Evolutionary conservation across 2,888 invertebrate species (phyloP).

Genomic region (Napeogenes sylphis): DNA sequence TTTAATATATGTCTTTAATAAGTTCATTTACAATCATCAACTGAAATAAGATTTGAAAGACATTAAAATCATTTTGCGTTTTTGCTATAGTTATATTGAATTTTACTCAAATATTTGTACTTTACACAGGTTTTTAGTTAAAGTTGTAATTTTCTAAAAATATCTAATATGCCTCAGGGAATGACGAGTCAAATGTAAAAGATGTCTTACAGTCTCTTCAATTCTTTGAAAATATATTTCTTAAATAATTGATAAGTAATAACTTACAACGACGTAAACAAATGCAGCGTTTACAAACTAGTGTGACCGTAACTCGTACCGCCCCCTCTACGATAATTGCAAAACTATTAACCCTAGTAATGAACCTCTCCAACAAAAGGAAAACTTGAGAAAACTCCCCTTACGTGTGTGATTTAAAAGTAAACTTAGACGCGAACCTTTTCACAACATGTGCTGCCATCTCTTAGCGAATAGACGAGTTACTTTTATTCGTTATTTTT

Average conservation of each 20-base stretch:
- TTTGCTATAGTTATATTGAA: too few species aligned
- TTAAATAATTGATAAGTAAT: too few species aligned
- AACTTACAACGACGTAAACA: not conserved
- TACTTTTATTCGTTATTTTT: slow-evolving; percentile 28
- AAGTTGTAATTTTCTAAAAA: too few species aligned
- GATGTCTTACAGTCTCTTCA: too few species aligned
- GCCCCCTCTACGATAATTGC: slow-evolving; percentile 64
- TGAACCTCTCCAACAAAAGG: slow-evolving; percentile 52
- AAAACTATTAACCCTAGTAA: slow-evolving; percentile 62
- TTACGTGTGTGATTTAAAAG: slow-evolving; percentile 43
- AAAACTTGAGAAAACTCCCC: slow-evolving; percentile 64
- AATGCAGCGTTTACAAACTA: not conserved
- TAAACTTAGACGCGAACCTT: slow-evolving; percentile 38
- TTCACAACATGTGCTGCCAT: slow-evolving; percentile 49
- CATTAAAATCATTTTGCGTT: too few species aligned
- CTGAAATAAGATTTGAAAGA: too few species aligned
- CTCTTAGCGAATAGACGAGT: slow-evolving; percentile 58
- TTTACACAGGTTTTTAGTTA: not conserved
- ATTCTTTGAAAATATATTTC: too few species aligned
- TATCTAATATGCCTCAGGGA: too few species aligned
- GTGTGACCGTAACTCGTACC: slow-evolving; percentile 38
- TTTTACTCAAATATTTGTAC: too few species aligned
- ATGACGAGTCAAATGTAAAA: too few species aligned
- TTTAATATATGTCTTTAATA: too few species aligned
- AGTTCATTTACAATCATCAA: too few species aligned